phyloP scores from a whole-genome alignment of 2,888 invertebrate genomes.

The Drosophila pegasa region DNA sequence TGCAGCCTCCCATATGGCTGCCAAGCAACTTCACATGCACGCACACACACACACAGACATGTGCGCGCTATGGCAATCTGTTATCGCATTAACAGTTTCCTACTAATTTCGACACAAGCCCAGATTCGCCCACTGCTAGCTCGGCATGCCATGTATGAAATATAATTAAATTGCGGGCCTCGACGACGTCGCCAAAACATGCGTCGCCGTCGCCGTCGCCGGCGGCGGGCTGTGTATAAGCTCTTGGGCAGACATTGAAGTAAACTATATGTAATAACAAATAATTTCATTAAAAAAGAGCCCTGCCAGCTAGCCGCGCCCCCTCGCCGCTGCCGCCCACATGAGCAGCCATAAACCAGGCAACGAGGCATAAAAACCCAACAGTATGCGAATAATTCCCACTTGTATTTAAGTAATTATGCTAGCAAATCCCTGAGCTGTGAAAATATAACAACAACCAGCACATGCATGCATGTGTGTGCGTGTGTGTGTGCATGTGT shows the following conservation, averaged over 20 bases:
- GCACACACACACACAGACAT: slow-evolving; percentile 2
- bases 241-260: slow-evolving; percentile 33
- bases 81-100: slow-evolving; percentile 78
- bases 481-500: slow-evolving; percentile 13
- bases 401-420: slow-evolving; percentile 75
- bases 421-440: slow-evolving; percentile 53
- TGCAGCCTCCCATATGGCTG: slow-evolving; percentile 10
- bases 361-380: slow-evolving; percentile 49
- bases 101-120: slow-evolving; percentile 60
- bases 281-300: slow-evolving; percentile 65
- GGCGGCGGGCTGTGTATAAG: slow-evolving; percentile 36
- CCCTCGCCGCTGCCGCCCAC: background rate
- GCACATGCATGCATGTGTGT: slow-evolving; percentile 4
- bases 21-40: slow-evolving; percentile 44
- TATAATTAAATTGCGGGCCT: slow-evolving; percentile 77
- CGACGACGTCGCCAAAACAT: slow-evolving; percentile 17
- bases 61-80: slow-evolving; percentile 45
- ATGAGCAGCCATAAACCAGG: slow-evolving; percentile 28
- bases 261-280: slow-evolving; percentile 55
- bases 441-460: slow-evolving; percentile 11
- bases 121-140: slow-evolving; percentile 18
- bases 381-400: slow-evolving; percentile 60
- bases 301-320: slow-evolving; percentile 14
- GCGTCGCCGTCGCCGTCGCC: slow-evolving; percentile 6
- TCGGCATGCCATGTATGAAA: slow-evolving; percentile 26